Evolutionary conservation across 92 coral and sea anemone species (phyloP).

Genomic region (Parazoanthus darwini): DNA sequence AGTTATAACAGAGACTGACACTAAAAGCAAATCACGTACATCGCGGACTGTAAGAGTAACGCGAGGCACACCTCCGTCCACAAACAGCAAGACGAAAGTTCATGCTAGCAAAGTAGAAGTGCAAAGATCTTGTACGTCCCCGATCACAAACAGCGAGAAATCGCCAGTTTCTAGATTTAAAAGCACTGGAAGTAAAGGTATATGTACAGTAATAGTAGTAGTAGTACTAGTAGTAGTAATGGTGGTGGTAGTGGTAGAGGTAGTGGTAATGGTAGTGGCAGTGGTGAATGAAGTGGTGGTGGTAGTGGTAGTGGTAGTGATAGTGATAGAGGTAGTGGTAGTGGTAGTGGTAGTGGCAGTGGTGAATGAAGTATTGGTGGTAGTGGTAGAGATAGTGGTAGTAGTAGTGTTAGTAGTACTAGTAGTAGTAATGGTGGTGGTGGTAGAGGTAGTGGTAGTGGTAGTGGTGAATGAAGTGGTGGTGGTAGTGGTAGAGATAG

Average conservation of each 20-base stretch:
- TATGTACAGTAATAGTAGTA: no score
- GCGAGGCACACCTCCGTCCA: neutral
- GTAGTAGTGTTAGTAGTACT: no score
- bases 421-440: no score
- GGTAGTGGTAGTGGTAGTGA: no score
- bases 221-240: neutral
- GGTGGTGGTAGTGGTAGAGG: neutral
- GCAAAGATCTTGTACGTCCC: neutral
- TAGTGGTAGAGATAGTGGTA: no score
- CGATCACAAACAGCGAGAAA: neutral
- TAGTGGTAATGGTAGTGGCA: neutral
- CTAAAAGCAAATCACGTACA: neutral
- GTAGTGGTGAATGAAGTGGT: no score
- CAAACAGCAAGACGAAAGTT: neutral
- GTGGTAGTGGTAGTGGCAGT: no score
- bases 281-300: neutral
- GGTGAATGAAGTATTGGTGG: no score
- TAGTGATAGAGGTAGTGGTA: no score
- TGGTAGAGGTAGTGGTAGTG: no score
- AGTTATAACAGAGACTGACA: neutral
- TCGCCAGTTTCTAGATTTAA: neutral
- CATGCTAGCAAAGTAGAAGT: neutral
- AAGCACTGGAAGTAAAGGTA: neutral
- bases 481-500: no score
- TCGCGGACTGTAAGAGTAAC: neutral